A percentile compares a stretch with the other conserved stretches of the same genome.
Evolutionary conservation across 2,113 vertebrate genomes (phyloP).

Genomic region (Psilopsiagon aymara): DNA sequence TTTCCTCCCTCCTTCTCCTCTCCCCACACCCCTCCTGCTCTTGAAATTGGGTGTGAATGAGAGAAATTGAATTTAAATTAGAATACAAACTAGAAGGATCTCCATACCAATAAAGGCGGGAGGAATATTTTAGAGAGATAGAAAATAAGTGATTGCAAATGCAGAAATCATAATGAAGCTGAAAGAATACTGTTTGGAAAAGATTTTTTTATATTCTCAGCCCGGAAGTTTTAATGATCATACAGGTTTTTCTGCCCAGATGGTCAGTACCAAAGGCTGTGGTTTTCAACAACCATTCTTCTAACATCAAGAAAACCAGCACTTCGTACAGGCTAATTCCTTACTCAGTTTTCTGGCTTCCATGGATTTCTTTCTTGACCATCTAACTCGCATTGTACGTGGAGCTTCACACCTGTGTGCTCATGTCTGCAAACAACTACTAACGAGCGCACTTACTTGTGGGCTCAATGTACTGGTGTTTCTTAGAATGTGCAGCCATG

Average conservation of each 20-base stretch:
- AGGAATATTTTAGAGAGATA: neutral
- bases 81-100: neutral
- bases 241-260: neutral
- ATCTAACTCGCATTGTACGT: neutral
- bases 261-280: neutral
- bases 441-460: neutral
- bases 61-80: neutral
- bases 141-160: neutral
- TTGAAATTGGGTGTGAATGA: neutral
- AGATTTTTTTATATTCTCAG: neutral
- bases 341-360: neutral
- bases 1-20: neutral
- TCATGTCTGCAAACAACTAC: neutral
- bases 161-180: neutral
- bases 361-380: neutral
- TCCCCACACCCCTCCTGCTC: neutral
- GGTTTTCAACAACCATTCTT: neutral
- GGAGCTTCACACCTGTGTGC: neutral
- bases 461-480: neutral
- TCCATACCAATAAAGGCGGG: neutral
- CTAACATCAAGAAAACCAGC: neutral
- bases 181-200: neutral
- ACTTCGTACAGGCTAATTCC: neutral
- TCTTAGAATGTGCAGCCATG: neutral
- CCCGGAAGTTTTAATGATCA: neutral